Base-by-base conservation (phyloP, 1,140 invertebrate genomes). In the Bombus superbus region DNA sequence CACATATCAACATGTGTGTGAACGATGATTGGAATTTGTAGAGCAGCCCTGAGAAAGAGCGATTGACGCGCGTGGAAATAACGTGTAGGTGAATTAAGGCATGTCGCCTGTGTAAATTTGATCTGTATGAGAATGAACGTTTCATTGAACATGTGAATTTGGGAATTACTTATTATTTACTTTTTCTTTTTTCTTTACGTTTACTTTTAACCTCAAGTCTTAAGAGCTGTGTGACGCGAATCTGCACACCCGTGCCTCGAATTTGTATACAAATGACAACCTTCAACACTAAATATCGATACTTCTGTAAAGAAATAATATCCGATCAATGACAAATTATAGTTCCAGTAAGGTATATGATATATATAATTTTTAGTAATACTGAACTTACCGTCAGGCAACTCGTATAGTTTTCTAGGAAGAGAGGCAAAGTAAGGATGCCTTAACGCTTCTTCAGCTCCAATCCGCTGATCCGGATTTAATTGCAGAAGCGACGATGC, bases 251-350 rank as follows among this genome's bases (percentile, higher is more conserved):
- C 91, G 89, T 94, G 93, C 86, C 92, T 92, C 57, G 91, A 92
- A 88, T 94, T 93, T 81, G 93, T 93, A 89, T 92, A 92, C 84
- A 93, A 90, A 87, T 93, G 92, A 91, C 94, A 94, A 90, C 98
- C 98, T 95, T 98, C 98, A 93, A 99, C 98, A 92, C 97, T 98
- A 96, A 98, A 98, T 96, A 99, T 98, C 91, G 98, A 98, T 92
- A 98, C 96, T 95, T 98, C 98, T 99, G 97, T 71, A 97, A 97
- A 97, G 97, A 64, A 87, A 90, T n/a, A 85, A 87, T 90, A 91
- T 83, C 71, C 10, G 69, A 83, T 71, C 57, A 85, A 76, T 64
- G 53, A 28, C 5, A 88, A 85, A 86, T 44, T 22, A 9, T 11
- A 57, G 1, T 69, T 53, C 32, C 32, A 32, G 15, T 86, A 38